These are phyloP conservation scores for Agapostemon virescens DNA, from an alignment of 2,888 invertebrate genomes.

Conservation along the genomic window DNA sequence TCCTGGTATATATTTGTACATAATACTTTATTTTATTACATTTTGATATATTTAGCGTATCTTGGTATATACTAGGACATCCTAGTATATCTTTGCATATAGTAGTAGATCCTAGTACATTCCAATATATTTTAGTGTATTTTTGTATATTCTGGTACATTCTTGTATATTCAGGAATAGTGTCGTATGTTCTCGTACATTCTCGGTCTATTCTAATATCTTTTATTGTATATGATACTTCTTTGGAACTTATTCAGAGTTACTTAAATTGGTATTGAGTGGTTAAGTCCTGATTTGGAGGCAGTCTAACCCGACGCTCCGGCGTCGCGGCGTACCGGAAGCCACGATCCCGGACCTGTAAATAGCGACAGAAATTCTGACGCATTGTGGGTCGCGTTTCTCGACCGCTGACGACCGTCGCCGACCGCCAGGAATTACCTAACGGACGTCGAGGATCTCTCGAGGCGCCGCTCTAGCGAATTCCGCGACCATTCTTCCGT, in stretches of 20 bases:
- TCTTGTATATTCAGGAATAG: too few species aligned
- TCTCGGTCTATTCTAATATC: too few species aligned
- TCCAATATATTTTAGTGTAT: too few species aligned
- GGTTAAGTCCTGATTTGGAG: background rate
- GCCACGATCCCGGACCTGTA: background rate
- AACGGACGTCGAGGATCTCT: background rate
- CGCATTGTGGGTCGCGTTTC: background rate
- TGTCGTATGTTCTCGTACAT: too few species aligned
- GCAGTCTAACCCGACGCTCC: background rate
- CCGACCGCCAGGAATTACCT: background rate
- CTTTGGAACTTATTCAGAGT: background rate
- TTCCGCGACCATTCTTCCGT: background rate
- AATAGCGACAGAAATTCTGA: slow-evolving; percentile 8
- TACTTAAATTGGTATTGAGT: background rate
- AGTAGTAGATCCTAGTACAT: too few species aligned
- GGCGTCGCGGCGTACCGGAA: background rate
- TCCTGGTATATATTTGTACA: too few species aligned
- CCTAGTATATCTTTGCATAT: too few species aligned
- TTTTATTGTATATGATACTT: background rate
- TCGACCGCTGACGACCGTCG: background rate
- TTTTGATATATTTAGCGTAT: too few species aligned
- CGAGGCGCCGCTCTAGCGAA: background rate
- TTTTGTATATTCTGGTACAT: too few species aligned
- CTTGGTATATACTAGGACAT: too few species aligned
- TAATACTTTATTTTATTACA: too few species aligned